Percentiles rank a stretch among this genome's conserved stretches.
These are phyloP conservation scores for Ciconia stormi DNA, from an alignment of 2,113 vertebrate species.

Conservation along the genomic window DNA sequence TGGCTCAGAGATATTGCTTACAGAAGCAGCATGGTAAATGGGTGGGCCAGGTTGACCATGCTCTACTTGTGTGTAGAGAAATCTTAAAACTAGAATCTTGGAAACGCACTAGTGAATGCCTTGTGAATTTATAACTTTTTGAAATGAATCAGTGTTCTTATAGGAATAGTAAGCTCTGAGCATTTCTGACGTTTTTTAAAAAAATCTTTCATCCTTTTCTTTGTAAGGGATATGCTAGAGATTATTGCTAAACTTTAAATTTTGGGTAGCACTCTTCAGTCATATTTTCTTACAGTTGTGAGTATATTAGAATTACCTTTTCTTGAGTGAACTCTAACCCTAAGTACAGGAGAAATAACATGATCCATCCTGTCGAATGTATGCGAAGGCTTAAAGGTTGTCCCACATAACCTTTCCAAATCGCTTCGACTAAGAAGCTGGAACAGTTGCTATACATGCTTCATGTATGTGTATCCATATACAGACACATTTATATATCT, in stretches of 20 bases:
- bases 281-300: not conserved
- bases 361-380: not conserved
- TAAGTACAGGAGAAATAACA: not conserved
- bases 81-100: not conserved
- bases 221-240: not conserved
- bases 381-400: not conserved
- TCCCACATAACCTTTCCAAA: not conserved
- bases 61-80: not conserved
- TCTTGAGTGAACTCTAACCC: not conserved
- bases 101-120: not conserved
- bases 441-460: fast-evolving
- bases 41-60: not conserved
- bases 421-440: not conserved
- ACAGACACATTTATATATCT: not conserved
- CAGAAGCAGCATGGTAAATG: not conserved
- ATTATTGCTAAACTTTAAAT: not conserved
- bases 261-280: not conserved
- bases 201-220: not conserved
- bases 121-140: not conserved
- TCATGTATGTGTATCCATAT: not conserved
- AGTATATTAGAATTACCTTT: not conserved
- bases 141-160: not conserved
- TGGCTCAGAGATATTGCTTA: not conserved
- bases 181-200: not conserved
- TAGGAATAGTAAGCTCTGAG: not conserved